A percentile compares a stretch with the other conserved stretches of the same genome.
Evolutionary conservation across 2,888 invertebrate species (phyloP).

Genomic region (Uloborus plumipes): DNA sequence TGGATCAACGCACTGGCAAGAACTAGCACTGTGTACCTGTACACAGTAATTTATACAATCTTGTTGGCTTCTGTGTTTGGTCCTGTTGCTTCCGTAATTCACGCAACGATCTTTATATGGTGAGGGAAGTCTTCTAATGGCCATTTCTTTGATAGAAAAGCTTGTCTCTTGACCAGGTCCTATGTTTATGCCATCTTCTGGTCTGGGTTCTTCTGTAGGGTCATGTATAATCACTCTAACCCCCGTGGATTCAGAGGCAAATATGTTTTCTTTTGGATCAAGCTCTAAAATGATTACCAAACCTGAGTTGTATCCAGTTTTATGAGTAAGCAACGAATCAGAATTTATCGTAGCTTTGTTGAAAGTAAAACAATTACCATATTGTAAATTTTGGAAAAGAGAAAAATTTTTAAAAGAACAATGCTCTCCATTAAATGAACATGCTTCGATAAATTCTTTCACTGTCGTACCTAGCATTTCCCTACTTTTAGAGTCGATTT

Average conservation of each 20-base stretch:
- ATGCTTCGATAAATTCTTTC: slow-evolving; percentile 4
- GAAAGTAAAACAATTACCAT: slow-evolving; percentile 51
- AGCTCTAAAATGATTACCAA: slow-evolving; percentile 60
- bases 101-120: slow-evolving; percentile 65
- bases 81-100: slow-evolving; percentile 6
- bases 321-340: not conserved
- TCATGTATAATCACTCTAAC: slow-evolving; percentile 63
- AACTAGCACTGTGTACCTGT: slow-evolving; percentile 6
- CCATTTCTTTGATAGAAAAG: slow-evolving; percentile 4
- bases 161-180: slow-evolving; percentile 40
- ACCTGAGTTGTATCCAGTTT: not conserved
- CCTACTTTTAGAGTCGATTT: not conserved
- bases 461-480: not conserved
- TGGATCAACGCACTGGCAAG: slow-evolving; percentile 43
- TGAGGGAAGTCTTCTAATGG: slow-evolving; percentile 43
- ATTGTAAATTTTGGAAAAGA: slow-evolving; percentile 4
- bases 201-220: slow-evolving; percentile 43
- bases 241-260: slow-evolving; percentile 58
- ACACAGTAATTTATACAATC: slow-evolving; percentile 19
- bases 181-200: slow-evolving; percentile 21
- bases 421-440: slow-evolving; percentile 14
- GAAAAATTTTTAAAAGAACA: slow-evolving; percentile 2
- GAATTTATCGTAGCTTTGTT: not conserved
- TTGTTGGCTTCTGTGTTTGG: not conserved
- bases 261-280: slow-evolving; percentile 55